These are phyloP conservation scores for Antigone vipio DNA, from an alignment of 2,113 vertebrate genomes.

Conservation along the genomic window DNA sequence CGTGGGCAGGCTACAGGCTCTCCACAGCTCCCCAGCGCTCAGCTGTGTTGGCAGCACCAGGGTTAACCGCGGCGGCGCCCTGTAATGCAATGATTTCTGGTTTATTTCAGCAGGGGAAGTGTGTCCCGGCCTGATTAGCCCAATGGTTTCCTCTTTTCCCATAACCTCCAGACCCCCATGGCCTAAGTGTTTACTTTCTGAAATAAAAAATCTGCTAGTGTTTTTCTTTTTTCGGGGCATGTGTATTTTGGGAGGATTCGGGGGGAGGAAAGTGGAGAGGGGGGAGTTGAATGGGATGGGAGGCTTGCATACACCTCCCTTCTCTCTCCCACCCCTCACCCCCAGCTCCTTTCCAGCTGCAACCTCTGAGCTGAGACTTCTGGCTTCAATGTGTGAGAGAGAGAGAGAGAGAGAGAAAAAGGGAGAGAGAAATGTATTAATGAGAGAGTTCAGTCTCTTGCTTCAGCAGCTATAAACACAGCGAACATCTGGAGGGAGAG, in stretches of 20 bases:
- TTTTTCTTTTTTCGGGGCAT: slow-evolving; percentile 79
- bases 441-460: slow-evolving; percentile 72
- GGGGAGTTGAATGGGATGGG: slow-evolving; percentile 47
- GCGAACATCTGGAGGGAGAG: slow-evolving; percentile 77
- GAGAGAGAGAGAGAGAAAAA: neutral
- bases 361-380: slow-evolving; percentile 66
- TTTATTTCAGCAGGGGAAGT: slow-evolving; percentile 95
- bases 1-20: neutral
- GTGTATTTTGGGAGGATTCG: slow-evolving; percentile 78
- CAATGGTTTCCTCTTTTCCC: slow-evolving; percentile 99
- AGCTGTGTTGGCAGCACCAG: slow-evolving; percentile 60
- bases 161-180: slow-evolving; percentile 98
- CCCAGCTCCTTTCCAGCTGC: slow-evolving; percentile 72
- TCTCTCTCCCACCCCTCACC: slow-evolving; percentile 57
- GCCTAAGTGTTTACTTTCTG: slow-evolving; percentile 98
- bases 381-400: slow-evolving; percentile 53
- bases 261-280: slow-evolving; percentile 57
- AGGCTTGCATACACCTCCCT: slow-evolving; percentile 42
- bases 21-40: neutral
- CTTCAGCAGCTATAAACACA: slow-evolving; percentile 82
- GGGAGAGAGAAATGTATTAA: slow-evolving; percentile 65
- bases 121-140: slow-evolving; percentile 96
- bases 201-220: slow-evolving; percentile 96
- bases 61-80: slow-evolving; percentile 70
- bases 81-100: slow-evolving; percentile 75